A percentile compares a stretch with the other conserved stretches of the same genome.
phyloP scores from a whole-genome alignment of 2,797 vertebrate species.

The Xenentodon cancila region DNA sequence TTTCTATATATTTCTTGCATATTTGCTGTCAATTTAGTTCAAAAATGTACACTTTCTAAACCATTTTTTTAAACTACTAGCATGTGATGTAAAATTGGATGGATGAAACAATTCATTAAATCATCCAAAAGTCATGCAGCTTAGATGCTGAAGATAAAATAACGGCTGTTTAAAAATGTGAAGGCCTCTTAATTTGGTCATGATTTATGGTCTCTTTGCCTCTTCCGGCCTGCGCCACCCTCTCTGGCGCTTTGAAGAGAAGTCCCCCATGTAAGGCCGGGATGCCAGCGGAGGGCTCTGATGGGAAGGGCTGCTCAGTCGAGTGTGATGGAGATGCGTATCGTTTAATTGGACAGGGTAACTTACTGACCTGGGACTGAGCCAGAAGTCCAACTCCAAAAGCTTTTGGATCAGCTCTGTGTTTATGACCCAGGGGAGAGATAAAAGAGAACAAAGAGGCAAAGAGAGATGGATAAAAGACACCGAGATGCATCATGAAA shows the following conservation, averaged over 20 bases:
- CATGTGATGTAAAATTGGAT: too few relatives aligned
- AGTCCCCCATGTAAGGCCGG: conserved; percentile 60
- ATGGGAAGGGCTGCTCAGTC: conserved; percentile 60
- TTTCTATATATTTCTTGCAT: too few relatives aligned
- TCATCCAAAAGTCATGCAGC: neutral
- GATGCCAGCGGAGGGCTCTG: conserved; percentile 34
- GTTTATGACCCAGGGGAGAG: conserved; percentile 31
- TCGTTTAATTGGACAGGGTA: conserved; percentile 73
- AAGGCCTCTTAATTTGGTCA: conserved; percentile 3
- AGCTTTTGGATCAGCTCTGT: conserved; percentile 27
- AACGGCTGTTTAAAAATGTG: conserved; percentile 3
- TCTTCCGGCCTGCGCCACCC: conserved; percentile 42
- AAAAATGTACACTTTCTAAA: too few relatives aligned
- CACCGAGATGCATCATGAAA: neutral
- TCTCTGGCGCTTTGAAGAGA: conserved; percentile 42
- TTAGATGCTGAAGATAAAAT: conserved; percentile 12
- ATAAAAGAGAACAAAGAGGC: conserved; percentile 41
- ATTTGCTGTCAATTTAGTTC: too few relatives aligned
- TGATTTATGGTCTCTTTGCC: conserved; percentile 19
- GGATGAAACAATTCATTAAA: too few relatives aligned
- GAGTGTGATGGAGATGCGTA: conserved; percentile 69
- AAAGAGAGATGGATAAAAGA: conserved; percentile 15
- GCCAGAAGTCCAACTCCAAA: conserved; percentile 44
- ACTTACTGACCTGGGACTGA: conserved; percentile 68
- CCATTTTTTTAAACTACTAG: too few relatives aligned